These are phyloP conservation scores for Hoplias malabaricus DNA, from an alignment of 2,113 vertebrate species.

Conservation along the genomic window DNA sequence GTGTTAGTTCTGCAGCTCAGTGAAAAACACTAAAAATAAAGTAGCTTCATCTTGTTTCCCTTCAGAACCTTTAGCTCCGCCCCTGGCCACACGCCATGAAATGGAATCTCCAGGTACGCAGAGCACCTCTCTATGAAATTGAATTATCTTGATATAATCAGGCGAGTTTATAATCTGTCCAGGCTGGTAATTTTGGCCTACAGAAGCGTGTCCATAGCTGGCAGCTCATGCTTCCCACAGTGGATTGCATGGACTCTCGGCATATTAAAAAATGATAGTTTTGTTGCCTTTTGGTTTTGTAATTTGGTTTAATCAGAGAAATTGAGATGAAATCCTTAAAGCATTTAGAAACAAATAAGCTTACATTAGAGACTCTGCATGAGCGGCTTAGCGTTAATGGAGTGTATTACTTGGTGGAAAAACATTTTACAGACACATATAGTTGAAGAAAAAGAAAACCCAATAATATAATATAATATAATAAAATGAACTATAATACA, in stretches of 20 bases:
- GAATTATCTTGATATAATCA: conserved; percentile 3
- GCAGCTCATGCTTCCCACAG: background rate
- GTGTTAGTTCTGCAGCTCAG: background rate
- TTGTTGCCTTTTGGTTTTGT: background rate
- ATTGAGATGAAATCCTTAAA: background rate
- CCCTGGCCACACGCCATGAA: background rate
- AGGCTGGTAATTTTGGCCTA: background rate
- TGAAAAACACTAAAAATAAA: background rate
- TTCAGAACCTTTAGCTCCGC: background rate
- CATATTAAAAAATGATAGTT: background rate
- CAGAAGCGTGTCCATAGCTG: background rate
- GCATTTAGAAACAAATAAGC: background rate
- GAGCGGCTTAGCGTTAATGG: background rate
- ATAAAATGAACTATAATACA: too few relatives aligned
- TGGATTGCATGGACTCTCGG: background rate
- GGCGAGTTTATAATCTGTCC: conserved; percentile 16
- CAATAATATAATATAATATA: too few relatives aligned
- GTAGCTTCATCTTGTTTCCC: conserved; percentile 12
- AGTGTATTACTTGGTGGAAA: too few relatives aligned
- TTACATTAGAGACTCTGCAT: background rate
- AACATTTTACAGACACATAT: too few relatives aligned
- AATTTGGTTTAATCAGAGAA: conserved; percentile 12
- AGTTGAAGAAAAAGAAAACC: too few relatives aligned
- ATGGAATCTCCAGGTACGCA: background rate
- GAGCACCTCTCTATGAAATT: background rate